phyloP scores from a whole-genome alignment of 2,113 vertebrate genomes.

The Tympanuchus pallidicinctus region DNA sequence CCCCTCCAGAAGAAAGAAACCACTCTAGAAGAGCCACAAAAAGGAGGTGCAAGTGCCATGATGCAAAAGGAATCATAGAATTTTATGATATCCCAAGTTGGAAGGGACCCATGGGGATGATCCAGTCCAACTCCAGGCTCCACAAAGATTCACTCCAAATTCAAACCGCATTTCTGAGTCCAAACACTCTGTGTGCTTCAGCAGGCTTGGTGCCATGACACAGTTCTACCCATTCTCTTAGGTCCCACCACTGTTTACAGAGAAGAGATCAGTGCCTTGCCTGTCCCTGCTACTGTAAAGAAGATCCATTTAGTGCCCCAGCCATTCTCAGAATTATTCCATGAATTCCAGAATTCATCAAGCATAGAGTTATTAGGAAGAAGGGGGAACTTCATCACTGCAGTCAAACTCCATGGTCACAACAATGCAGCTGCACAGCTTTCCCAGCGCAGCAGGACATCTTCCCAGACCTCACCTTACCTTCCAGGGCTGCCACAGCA shows the following conservation, averaged over 20 bases:
- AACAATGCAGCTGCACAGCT: rapidly evolving
- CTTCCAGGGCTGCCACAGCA: background rate
- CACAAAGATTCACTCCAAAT: background rate
- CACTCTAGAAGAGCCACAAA: background rate
- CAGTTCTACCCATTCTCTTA: background rate
- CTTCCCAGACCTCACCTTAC: background rate
- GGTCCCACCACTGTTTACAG: background rate
- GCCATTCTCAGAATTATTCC: background rate
- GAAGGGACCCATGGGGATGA: background rate
- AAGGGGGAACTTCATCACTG: background rate
- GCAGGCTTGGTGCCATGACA: background rate
- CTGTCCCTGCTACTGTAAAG: background rate
- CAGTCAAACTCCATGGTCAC: background rate
- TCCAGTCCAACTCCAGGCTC: background rate
- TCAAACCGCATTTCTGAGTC: background rate
- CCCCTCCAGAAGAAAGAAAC: background rate
- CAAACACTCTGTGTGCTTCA: background rate
- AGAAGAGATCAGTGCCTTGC: too few relatives aligned
- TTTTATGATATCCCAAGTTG: background rate
- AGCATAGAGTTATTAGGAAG: background rate
- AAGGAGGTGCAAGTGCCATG: background rate
- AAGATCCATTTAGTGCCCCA: background rate
- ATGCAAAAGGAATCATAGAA: background rate
- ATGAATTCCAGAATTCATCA: background rate
- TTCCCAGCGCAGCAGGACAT: background rate